phyloP scores from a whole-genome alignment of 2,797 vertebrate genomes.

The Sebastes iracundus region DNA sequence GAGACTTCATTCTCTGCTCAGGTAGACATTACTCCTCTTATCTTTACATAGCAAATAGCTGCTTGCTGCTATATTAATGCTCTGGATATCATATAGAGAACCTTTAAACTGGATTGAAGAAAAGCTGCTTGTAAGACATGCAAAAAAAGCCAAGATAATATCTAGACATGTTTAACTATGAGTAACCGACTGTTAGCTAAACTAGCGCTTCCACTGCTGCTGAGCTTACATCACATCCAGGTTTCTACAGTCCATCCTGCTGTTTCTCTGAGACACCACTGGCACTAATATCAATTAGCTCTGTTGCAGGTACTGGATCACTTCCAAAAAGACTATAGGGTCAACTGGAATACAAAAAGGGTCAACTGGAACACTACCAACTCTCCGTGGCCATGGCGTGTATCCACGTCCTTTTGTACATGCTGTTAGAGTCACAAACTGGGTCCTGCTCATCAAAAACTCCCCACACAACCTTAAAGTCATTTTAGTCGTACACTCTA shows the following conservation, averaged over 20 bases:
- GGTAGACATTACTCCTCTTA: no score
- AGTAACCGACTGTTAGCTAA: no score
- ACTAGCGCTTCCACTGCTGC: neutral
- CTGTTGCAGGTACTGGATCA: neutral
- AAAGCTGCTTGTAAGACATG: no score
- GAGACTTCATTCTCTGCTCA: no score
- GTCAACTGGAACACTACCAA: constrained; percentile 12
- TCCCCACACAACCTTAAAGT: neutral
- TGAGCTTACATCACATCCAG: neutral
- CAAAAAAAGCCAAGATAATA: no score
- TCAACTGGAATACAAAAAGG: constrained; percentile 9
- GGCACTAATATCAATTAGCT: neutral
- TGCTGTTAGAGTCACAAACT: neutral
- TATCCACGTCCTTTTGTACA: neutral
- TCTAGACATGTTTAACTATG: no score
- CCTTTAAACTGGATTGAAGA: neutral
- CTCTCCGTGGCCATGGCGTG: neutral
- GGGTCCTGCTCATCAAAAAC: neutral
- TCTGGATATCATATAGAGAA: no score
- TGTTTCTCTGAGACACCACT: neutral
- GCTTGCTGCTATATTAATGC: no score
- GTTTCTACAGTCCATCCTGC: neutral
- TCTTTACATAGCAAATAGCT: no score
- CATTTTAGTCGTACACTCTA: neutral
- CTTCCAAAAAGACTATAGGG: neutral